A percentile compares a stretch with the other conserved stretches of the same genome.
phyloP scores from a whole-genome alignment of 2,888 invertebrate genomes.

The Conus canariensis region DNA sequence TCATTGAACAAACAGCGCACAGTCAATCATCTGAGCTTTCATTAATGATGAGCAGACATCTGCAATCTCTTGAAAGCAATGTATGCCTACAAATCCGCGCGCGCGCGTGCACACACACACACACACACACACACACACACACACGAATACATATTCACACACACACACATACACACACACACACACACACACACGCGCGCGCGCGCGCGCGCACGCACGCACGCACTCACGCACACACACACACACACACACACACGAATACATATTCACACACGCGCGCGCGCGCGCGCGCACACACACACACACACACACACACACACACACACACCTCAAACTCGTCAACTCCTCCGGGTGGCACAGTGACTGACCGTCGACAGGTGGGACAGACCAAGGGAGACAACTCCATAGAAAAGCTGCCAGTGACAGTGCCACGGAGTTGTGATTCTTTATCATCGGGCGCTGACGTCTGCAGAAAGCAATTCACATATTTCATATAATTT shows the following conservation, averaged over 20 bases:
- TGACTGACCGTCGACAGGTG: neutral
- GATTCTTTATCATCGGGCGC: neutral
- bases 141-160: neutral
- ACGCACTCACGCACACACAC: too few relatives aligned
- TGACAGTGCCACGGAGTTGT: neutral
- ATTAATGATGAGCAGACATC: too few relatives aligned
- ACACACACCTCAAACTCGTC: neutral
- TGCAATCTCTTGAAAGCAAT: neutral
- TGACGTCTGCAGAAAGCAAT: neutral
- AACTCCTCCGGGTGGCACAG: constrained; percentile 1
- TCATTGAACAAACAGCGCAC: too few relatives aligned
- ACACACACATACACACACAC: neutral
- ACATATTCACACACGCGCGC: too few relatives aligned
- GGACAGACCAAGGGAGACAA: constrained; percentile 4
- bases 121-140: neutral
- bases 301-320: neutral
- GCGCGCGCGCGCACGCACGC: too few relatives aligned
- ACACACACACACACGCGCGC: neutral
- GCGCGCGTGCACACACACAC: neutral
- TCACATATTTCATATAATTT: neutral
- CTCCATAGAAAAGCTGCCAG: neutral
- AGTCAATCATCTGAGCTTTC: too few relatives aligned
- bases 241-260: too few relatives aligned
- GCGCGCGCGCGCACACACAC: neutral
- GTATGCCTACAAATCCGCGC: neutral